Conservation (phyloP, 1,140 invertebrate species). For the Berghia stephanieae region DNA sequence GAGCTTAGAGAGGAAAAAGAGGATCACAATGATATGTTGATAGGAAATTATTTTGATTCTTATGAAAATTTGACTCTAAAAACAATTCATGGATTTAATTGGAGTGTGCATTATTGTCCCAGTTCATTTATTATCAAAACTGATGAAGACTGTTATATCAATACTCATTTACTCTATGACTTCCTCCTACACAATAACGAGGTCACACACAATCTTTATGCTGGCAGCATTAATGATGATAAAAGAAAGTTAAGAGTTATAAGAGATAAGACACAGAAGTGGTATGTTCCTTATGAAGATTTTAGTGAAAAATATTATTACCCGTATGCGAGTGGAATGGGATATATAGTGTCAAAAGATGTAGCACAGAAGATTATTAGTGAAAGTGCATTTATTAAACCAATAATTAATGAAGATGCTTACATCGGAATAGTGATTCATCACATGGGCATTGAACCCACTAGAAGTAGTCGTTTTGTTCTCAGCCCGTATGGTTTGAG, state of each 20-base stretch:
- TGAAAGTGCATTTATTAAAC: conserved; percentile 43
- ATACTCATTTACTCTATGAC: conserved; percentile 45
- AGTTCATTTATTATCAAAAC: conserved; percentile 52
- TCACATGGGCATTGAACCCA: conserved; percentile 39
- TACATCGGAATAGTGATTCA: conserved; percentile 50
- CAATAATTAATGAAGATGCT: conserved; percentile 56
- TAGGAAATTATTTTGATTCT: conserved; percentile 53
- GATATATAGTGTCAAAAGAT: conserved; percentile 52
- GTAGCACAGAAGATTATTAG: conserved; percentile 44
- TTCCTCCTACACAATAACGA: conserved; percentile 46
- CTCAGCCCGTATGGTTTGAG: conserved; percentile 43
- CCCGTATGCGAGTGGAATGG: conserved; percentile 53
- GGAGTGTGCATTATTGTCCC: conserved; percentile 40
- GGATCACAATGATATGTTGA: conserved; percentile 45
- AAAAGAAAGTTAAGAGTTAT: conserved; percentile 41
- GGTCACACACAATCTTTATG: conserved; percentile 43
- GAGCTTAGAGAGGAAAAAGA: conserved; percentile 37
- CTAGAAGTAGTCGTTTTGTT: conserved; percentile 46
- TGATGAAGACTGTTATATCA: conserved; percentile 60
- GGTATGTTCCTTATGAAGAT: conserved; percentile 44
- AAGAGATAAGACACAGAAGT: conserved; percentile 40
- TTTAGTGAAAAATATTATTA: conserved; percentile 47
- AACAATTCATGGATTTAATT: conserved; percentile 51
- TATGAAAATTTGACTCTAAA: conserved; percentile 56
- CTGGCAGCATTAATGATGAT: conserved; percentile 45